These are phyloP conservation scores for Lissonota sp. DNA, from an alignment of 2,888 invertebrate genomes.

Conservation along the genomic window DNA sequence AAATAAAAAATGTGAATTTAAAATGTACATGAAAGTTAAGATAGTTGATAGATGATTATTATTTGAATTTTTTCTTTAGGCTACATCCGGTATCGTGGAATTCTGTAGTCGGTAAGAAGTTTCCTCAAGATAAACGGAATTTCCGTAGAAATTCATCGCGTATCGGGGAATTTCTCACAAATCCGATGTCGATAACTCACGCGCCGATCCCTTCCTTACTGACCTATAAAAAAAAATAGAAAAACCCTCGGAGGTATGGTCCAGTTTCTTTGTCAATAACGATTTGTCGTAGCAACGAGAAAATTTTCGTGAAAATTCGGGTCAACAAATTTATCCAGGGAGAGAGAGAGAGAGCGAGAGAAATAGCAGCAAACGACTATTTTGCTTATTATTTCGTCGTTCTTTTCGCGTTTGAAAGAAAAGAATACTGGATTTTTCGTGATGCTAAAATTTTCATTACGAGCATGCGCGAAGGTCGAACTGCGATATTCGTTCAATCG, in stretches of 20 bases:
- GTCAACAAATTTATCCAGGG: slow-evolving; percentile 46
- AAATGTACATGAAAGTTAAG: neutral
- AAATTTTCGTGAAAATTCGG: slow-evolving; percentile 34
- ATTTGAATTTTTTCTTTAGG: no score
- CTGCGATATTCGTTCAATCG: slow-evolving; percentile 71
- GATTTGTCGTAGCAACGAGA: slow-evolving; percentile 23
- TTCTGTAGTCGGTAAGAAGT: slow-evolving; percentile 15
- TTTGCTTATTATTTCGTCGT: slow-evolving; percentile 2
- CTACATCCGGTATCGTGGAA: no score
- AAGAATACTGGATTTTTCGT: slow-evolving; percentile 9
- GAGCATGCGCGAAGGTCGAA: slow-evolving; percentile 59
- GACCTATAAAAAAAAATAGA: neutral
- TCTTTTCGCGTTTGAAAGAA: slow-evolving; percentile 1
- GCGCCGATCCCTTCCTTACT: neutral
- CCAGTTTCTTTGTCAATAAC: slow-evolving; percentile 45
- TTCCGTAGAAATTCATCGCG: neutral
- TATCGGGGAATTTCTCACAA: neutral
- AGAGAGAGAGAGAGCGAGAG: no score
- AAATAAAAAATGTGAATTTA: no score
- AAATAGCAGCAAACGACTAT: neutral
- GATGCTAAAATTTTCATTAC: slow-evolving; percentile 60
- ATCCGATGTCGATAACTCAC: slow-evolving; percentile 21
- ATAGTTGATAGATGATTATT: no score
- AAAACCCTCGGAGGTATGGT: slow-evolving; percentile 7
- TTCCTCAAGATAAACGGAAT: neutral